Percentiles rank a stretch among this genome's conserved stretches.
These are phyloP conservation scores for Sphaeramia orbicularis DNA, from an alignment of 2,797 vertebrate species.

Conservation along the genomic window DNA sequence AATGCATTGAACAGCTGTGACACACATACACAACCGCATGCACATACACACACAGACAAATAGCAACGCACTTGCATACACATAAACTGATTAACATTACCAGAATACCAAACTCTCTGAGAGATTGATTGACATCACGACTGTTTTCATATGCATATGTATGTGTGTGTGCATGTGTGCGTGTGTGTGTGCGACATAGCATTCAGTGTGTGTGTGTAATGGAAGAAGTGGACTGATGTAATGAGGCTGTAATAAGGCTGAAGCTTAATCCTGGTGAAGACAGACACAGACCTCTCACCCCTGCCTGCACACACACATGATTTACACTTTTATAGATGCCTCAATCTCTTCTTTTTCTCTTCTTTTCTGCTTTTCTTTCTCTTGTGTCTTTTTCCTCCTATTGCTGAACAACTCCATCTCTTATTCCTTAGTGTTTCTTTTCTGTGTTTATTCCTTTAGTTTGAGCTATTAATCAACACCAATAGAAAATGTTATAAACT, in stretches of 20 bases:
- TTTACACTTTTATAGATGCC: not conserved
- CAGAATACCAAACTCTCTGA: conserved; percentile 52
- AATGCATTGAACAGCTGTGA: conserved; percentile 77
- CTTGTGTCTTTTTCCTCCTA: not conserved
- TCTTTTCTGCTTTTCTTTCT: not conserved
- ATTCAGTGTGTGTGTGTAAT: conserved; percentile 63
- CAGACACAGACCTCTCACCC: conserved; percentile 73
- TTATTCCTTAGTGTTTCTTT: not conserved
- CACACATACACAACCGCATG: conserved; percentile 29
- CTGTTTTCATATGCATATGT: conserved; percentile 68
- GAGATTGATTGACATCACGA: conserved; percentile 60
- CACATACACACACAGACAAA: conserved; percentile 12
- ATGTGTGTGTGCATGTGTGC: conserved; percentile 47
- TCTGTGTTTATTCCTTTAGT: too few relatives aligned
- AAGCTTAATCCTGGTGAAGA: conserved; percentile 79
- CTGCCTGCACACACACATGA: too few relatives aligned
- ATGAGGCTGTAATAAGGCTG: conserved; percentile 82
- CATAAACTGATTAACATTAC: conserved; percentile 57
- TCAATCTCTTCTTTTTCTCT: not conserved
- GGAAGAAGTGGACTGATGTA: conserved; percentile 82
- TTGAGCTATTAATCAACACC: too few relatives aligned
- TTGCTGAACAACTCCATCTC: not conserved
- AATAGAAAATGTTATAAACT: too few relatives aligned
- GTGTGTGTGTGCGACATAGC: conserved; percentile 24
- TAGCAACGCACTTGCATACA: conserved; percentile 9